Percentiles rank a stretch among this genome's conserved stretches.
These are phyloP conservation scores for Eurytemora carolleeae DNA, from an alignment of 1,140 invertebrate species.

Conservation along the genomic window DNA sequence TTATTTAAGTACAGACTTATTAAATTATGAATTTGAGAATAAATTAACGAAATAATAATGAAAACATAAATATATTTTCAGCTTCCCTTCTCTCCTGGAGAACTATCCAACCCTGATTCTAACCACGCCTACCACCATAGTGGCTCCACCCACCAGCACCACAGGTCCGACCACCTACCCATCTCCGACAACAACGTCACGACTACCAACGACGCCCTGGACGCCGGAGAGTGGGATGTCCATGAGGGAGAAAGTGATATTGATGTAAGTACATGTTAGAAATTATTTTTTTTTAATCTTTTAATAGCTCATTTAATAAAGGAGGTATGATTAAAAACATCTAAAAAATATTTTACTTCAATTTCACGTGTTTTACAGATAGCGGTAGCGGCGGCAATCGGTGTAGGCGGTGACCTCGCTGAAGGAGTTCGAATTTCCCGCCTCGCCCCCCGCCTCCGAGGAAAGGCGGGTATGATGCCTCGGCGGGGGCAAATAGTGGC, in stretches of 20 bases:
- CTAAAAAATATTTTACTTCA: constrained; percentile 12
- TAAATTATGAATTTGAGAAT: too few species aligned
- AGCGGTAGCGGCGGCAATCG: constrained; percentile 19
- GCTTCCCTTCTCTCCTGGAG: not conserved
- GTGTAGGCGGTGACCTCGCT: constrained; percentile 15
- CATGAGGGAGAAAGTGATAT: constrained; percentile 49
- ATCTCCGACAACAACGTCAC: constrained; percentile 34
- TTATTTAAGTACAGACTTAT: too few species aligned
- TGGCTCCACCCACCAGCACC: too few species aligned
- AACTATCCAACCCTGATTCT: not conserved
- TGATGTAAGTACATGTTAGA: constrained; percentile 29
- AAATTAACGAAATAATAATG: too few species aligned
- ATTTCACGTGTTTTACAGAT: constrained; percentile 20
- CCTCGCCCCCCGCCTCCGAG: not conserved
- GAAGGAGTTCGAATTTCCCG: constrained; percentile 10
- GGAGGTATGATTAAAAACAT: too few species aligned
- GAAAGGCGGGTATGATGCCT: constrained; percentile 9
- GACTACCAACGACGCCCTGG: constrained; percentile 29
- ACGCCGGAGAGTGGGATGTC: constrained; percentile 32
- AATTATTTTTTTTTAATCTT: not conserved
- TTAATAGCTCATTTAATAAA: not conserved
- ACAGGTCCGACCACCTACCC: constrained; percentile 23
- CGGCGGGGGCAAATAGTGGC: constrained; percentile 16
- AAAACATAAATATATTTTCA: not conserved
- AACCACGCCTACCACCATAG: not conserved